Conservation (phyloP, 2,797 vertebrate species). For the Fundulus diaphanus region DNA sequence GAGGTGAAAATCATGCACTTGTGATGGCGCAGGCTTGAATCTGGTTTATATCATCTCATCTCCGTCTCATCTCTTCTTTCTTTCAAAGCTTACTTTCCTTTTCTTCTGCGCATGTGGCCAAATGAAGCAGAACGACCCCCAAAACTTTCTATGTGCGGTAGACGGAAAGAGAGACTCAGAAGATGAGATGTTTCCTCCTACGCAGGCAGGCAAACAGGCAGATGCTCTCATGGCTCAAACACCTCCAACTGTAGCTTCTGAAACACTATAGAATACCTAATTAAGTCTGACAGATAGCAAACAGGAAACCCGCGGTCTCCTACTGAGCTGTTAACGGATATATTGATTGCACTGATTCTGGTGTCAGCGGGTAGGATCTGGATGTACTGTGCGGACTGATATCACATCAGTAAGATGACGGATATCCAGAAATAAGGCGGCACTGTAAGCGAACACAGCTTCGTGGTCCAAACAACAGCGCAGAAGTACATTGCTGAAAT, state of each 20-base stretch:
- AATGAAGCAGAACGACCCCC: slow-evolving; percentile 50
- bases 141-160: slow-evolving; percentile 52
- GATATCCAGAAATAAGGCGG: slow-evolving; percentile 13
- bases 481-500: neutral
- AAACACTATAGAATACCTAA: slow-evolving; percentile 43
- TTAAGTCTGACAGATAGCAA: slow-evolving; percentile 32
- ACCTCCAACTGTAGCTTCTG: slow-evolving; percentile 55
- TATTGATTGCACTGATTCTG: slow-evolving; percentile 20
- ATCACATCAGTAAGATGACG: neutral
- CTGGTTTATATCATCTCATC: slow-evolving; percentile 13
- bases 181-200: slow-evolving; percentile 73
- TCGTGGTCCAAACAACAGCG: neutral
- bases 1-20: slow-evolving; percentile 48
- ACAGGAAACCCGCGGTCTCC: slow-evolving; percentile 33
- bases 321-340: slow-evolving; percentile 13
- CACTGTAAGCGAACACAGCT: neutral
- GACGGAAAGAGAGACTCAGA: slow-evolving; percentile 54
- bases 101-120: slow-evolving; percentile 38
- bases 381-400: slow-evolving; percentile 1
- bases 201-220: slow-evolving; percentile 62
- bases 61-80: slow-evolving; percentile 12
- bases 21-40: slow-evolving; percentile 53
- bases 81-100: slow-evolving; percentile 24
- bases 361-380: slow-evolving; percentile 25
- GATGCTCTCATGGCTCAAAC: slow-evolving; percentile 55